Percentiles rank a stretch among this genome's conserved stretches.
These are phyloP conservation scores for Sinocyclocheilus anophthalmus DNA, from an alignment of 2,113 vertebrate species.

Conservation along the genomic window DNA sequence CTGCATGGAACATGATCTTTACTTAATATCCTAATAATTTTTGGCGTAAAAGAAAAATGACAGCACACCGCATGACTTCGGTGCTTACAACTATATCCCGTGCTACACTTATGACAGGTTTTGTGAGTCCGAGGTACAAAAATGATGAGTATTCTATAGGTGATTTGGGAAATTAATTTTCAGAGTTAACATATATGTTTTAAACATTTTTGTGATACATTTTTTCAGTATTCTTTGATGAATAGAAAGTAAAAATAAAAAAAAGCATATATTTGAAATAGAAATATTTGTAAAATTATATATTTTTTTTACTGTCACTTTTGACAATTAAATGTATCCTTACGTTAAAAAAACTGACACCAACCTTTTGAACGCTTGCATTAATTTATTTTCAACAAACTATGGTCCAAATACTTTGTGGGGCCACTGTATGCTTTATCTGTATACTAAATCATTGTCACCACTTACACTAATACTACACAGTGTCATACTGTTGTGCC, in stretches of 20 bases:
- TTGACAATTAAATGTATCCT: background rate
- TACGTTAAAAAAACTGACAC: background rate
- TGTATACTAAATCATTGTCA: constrained; percentile 13
- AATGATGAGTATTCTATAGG: too few relatives aligned
- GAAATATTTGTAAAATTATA: background rate
- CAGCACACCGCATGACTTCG: too few relatives aligned
- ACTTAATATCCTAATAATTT: too few relatives aligned
- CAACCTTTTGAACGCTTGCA: background rate
- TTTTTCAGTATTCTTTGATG: background rate
- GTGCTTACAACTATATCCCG: too few relatives aligned
- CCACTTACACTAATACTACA: background rate
- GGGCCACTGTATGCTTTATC: background rate
- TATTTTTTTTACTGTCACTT: background rate
- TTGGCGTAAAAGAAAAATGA: too few relatives aligned
- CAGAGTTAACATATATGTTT: too few relatives aligned
- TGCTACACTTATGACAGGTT: too few relatives aligned
- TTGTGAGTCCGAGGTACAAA: too few relatives aligned
- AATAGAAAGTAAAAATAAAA: too few relatives aligned
- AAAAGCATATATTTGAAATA: background rate
- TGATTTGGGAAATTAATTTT: too few relatives aligned
- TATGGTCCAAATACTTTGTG: background rate
- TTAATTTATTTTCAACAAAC: background rate
- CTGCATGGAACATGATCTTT: too few relatives aligned
- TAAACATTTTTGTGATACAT: background rate
- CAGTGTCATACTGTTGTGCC: background rate